phyloP scores from a whole-genome alignment of 92 coral and sea anemone genomes.

The Palythoa grandiflora region DNA sequence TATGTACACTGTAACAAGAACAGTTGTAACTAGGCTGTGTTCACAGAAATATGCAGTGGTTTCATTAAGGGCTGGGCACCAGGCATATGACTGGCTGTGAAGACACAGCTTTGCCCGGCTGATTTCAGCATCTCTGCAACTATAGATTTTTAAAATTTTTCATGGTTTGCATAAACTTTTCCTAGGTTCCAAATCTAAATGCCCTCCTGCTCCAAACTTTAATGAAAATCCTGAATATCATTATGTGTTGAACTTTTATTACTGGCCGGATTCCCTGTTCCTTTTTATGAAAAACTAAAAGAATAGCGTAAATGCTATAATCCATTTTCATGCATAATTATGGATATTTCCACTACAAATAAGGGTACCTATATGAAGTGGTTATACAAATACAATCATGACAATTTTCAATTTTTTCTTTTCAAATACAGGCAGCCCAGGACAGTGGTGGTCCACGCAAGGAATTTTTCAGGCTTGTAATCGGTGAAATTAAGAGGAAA shows the following conservation, averaged over 20 bases:
- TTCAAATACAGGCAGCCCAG: slow-evolving; percentile 44
- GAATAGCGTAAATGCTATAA: neutral
- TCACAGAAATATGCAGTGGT: neutral
- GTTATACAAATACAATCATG: neutral
- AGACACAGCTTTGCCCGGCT: too few species aligned
- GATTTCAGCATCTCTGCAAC: too few species aligned
- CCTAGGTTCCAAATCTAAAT: too few species aligned
- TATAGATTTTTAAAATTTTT: too few species aligned
- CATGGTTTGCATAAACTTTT: too few species aligned
- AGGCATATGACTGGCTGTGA: too few species aligned
- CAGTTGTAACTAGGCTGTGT: neutral
- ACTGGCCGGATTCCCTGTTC: neutral
- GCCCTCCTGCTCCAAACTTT: neutral
- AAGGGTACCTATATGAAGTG: slow-evolving; percentile 1
- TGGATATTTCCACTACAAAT: neutral
- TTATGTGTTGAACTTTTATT: neutral
- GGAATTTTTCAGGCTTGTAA: slow-evolving; percentile 48
- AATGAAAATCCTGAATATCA: neutral
- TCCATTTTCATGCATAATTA: neutral
- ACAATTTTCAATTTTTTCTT: neutral
- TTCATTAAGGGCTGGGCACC: too few species aligned
- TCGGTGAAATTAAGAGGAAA: slow-evolving; percentile 4
- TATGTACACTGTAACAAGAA: neutral
- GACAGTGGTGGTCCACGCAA: slow-evolving; percentile 51
- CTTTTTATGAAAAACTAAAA: neutral